Base-by-base conservation (phyloP, 1,140 invertebrate genomes). In the Diachasmimorpha longicaudata region DNA sequence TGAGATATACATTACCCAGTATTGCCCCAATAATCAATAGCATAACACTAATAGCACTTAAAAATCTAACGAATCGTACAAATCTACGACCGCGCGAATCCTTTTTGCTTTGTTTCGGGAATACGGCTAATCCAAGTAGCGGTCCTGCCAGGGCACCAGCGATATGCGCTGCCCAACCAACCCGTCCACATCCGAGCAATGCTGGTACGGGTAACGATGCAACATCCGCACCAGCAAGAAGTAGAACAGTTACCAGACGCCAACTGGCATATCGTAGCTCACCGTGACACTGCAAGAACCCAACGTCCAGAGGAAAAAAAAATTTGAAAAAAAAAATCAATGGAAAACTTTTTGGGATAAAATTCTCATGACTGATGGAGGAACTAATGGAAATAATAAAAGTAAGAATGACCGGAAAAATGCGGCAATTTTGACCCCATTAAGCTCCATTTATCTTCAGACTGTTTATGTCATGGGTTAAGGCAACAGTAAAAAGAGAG, bases 81-180 rank as follows among this genome's bases (percentile, higher is more conserved):
- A 88, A 88, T 44, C 83, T 81, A 5, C 85, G 80, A 9, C 85
- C 87, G 3, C 85, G 79, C 11, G 85, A 79, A 78, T 88, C 88
- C 74, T 87, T 88, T 79, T 86, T 87, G 75, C 86, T 88, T 70
- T 90, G 86, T 1, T 87, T 88, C 0, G 88, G 90, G 79, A 96
- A 94, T 1, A 95, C 88, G 4, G 96, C 87, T 39, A 97, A 91
- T 0, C 95, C 96, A n/a, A 96, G 82, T 1, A 95, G 89, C 0
- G 97, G 86, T 0, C 96, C 96, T 3, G 93, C 92, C 0, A 95
- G 79, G 0, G 95, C 95, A 9, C 96, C 96, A 21, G 94, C 93
- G 23, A 94, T 86, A 82, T 97, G 95, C 0, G 96, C 95, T 6
- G 94, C 92, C 91, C 96, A 95, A 42, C 94, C 93, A 37, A 94